Percentiles rank a stretch among this genome's conserved stretches.
Evolutionary conservation across 2,888 invertebrate genomes (phyloP).

Genomic region (Drosophila borealis): DNA sequence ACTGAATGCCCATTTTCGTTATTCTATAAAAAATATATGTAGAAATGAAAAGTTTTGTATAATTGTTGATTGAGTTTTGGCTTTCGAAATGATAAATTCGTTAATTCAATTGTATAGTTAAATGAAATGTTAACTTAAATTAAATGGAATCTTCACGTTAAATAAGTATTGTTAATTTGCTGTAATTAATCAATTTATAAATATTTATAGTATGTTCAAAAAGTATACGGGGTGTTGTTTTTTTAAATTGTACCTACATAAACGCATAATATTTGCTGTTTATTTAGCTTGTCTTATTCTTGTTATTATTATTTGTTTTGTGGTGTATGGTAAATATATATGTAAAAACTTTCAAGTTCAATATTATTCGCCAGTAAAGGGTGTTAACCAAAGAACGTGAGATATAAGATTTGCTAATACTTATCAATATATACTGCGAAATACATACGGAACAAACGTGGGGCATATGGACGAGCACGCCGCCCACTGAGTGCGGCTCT

Average conservation of each 20-base stretch:
- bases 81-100: constrained; percentile 34
- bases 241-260: constrained; percentile 72
- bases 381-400: constrained; percentile 64
- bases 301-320: constrained; percentile 25
- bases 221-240: constrained; percentile 48
- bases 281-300: constrained; percentile 18
- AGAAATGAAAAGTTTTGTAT: constrained; percentile 75
- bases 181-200: constrained; percentile 57
- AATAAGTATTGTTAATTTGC: constrained; percentile 54
- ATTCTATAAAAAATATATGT: constrained; percentile 84
- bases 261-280: constrained; percentile 56
- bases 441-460: constrained; percentile 91
- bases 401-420: constrained; percentile 31
- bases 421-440: constrained; percentile 44
- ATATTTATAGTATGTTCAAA: constrained; percentile 41
- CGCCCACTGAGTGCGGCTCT: constrained; percentile 92
- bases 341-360: constrained; percentile 38
- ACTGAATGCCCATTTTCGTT: constrained; percentile 85
- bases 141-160: constrained; percentile 45
- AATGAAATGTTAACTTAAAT: constrained; percentile 18
- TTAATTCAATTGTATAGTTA: constrained; percentile 20
- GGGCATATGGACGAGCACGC: constrained; percentile 96
- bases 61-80: constrained; percentile 57
- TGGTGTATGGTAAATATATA: constrained; percentile 22
- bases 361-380: constrained; percentile 46